Percentiles rank a stretch among this genome's conserved stretches.
phyloP scores from a whole-genome alignment of 2,888 invertebrate species.

The Drosophila multiciliata region DNA sequence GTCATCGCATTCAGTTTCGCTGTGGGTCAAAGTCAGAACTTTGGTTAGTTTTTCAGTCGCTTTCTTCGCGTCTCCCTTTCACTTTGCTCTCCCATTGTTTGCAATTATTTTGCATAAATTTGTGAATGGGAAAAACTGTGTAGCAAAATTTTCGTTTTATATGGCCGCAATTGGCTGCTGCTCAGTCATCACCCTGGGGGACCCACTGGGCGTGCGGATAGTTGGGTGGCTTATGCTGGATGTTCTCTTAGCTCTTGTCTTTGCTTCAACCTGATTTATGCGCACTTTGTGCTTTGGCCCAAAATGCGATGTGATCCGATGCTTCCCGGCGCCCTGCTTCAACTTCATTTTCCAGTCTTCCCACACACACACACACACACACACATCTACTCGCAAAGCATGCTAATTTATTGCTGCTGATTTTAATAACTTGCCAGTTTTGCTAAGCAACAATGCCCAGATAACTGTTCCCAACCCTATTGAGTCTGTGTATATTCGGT shows the following conservation, averaged over 20 bases:
- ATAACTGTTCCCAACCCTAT: constrained; percentile 64
- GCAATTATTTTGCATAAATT: constrained; percentile 68
- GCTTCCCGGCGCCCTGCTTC: constrained; percentile 1
- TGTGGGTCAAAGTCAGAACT: constrained; percentile 29
- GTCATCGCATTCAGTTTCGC: constrained; percentile 11
- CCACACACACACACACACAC: constrained; percentile 14
- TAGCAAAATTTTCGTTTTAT: constrained; percentile 61
- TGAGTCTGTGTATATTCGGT: constrained; percentile 20
- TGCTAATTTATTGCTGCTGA: constrained; percentile 78
- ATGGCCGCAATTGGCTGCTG: constrained; percentile 46
- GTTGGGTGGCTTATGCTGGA: constrained; percentile 9
- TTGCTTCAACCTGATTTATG: constrained; percentile 72
- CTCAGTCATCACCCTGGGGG: constrained; percentile 23
- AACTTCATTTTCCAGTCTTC: not conserved
- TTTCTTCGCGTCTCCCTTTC: constrained; percentile 10
- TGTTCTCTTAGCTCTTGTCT: constrained; percentile 55
- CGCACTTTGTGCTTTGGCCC: constrained; percentile 54
- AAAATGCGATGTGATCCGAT: constrained; percentile 47
- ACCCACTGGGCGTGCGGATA: constrained; percentile 16
- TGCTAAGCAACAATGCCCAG: constrained; percentile 50
- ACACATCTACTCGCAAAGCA: constrained; percentile 57
- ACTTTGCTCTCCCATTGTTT: constrained; percentile 44
- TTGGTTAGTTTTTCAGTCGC: constrained; percentile 5
- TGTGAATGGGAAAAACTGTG: constrained; percentile 50
- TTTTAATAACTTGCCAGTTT: constrained; percentile 69